Evolutionary conservation across 2,113 vertebrate species (phyloP), one percentile per base, ranked within the genome.

Genomic region (Hemiscyllium ocellatum): DNA sequence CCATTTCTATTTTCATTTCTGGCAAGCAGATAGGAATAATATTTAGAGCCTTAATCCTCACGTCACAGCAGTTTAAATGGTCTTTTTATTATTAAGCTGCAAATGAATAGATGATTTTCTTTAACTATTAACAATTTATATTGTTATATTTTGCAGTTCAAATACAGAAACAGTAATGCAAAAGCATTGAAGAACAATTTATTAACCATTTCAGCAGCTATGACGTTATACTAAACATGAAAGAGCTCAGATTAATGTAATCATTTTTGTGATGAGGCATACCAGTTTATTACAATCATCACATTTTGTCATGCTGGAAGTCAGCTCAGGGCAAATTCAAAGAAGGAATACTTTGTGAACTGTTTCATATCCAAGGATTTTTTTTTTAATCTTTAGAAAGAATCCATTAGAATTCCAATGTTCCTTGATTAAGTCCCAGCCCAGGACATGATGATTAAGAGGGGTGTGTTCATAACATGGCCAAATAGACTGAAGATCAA

Each of bases 1-100:
- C 87, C 87, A 61, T 91, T 91, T 91, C 87, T 56, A 61, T 91
- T 91, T 91, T 91, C 87, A 91, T n/a, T 91, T 65, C 87, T 91
- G 56, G 86, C 86, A 89, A 26, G 29, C 52, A 91, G 33, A 33
- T n/a, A 17, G 56, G 56, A 91, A 61, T 91, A 91, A 91, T 17
- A 61, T 91, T 91, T 56, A 91, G 87, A 91, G 8, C 26, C 87
- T 91, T 56, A 17, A 65, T 61, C 15, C 87, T 91, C 52, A 15
- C 52, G 19, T n/a, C 56, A n/a, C 87, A 91, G 29, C 87, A n/a
- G 13, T 91, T 91, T 56, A 91, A 91, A 61, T 91, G 15, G 13
- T 20, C 26, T 65, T 0, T 5, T 15, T 91, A 65, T 61, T 83
- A 83, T 42, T 83, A 42, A 83, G n/a, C 80, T 83, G 80, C 37